Percentiles rank a stretch among this genome's conserved stretches.
These are phyloP conservation scores for Rallus crepitans DNA, from an alignment of 2,797 vertebrate genomes.

Conservation along the genomic window DNA sequence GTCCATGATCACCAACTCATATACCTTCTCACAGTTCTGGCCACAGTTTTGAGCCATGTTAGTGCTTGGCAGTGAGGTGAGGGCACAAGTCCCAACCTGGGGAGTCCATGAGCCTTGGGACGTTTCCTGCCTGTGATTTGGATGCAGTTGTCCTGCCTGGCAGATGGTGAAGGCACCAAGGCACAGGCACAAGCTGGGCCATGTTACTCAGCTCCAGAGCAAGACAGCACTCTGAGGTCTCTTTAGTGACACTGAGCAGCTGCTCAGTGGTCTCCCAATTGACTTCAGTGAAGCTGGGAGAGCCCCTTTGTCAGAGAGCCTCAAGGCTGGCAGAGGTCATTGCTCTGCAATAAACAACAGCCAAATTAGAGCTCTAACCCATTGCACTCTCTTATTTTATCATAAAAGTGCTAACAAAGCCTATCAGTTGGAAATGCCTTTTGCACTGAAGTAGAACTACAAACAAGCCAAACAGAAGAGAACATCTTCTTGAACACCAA, in stretches of 20 bases:
- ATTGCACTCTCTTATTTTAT: background rate
- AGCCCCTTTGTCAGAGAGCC: background rate
- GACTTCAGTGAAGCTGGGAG: background rate
- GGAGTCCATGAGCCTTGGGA: fast-evolving
- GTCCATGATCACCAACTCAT: background rate
- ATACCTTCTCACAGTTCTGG: background rate
- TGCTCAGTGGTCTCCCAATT: background rate
- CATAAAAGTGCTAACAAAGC: background rate
- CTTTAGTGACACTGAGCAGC: background rate
- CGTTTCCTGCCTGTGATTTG: background rate
- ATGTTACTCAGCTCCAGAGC: background rate
- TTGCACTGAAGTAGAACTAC: background rate
- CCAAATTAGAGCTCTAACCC: background rate
- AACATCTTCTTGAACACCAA: background rate
- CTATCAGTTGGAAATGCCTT: background rate
- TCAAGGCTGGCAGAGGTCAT: background rate
- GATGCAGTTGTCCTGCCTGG: background rate
- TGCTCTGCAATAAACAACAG: background rate
- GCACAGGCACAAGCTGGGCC: background rate
- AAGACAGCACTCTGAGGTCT: background rate
- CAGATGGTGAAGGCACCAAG: background rate
- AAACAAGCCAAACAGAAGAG: background rate
- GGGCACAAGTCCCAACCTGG: background rate
- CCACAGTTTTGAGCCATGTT: fast-evolving
- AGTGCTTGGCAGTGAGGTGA: fast-evolving